Conservation (phyloP, 2,888 invertebrate genomes). For the Trachelus tabidus region DNA sequence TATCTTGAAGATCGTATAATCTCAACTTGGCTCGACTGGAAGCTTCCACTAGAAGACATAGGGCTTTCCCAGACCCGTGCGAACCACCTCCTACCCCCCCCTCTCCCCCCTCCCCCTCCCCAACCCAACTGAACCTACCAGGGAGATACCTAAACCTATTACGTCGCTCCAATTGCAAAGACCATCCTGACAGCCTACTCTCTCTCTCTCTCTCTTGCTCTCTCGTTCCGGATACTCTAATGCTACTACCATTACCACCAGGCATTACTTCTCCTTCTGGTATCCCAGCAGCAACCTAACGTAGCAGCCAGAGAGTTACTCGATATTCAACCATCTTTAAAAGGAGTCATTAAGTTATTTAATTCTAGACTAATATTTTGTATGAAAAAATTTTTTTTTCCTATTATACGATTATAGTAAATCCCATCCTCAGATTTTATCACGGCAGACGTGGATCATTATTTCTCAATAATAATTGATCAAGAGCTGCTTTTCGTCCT, state of each 20-base stretch:
- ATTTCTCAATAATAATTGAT: background rate
- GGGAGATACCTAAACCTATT: background rate
- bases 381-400: too few relatives aligned
- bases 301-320: background rate
- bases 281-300: background rate
- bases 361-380: too few relatives aligned
- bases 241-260: background rate
- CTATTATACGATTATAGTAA: background rate
- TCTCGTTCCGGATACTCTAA: background rate
- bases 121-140: background rate
- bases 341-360: background rate
- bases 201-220: too few relatives aligned
- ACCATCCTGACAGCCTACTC: background rate
- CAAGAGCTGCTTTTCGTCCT: background rate
- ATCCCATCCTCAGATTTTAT: background rate
- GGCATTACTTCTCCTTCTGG: background rate
- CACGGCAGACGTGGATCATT: background rate
- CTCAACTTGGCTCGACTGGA: background rate
- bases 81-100: background rate
- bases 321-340: background rate
- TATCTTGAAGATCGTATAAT: conserved; percentile 13
- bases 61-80: background rate
- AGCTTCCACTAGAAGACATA: background rate
- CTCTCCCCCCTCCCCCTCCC: rapidly evolving
- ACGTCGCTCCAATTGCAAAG: background rate